A percentile compares a stretch with the other conserved stretches of the same genome.
These are phyloP conservation scores for Leptodactylus fuscus DNA, from an alignment of 2,113 vertebrate genomes.

Conservation along the genomic window DNA sequence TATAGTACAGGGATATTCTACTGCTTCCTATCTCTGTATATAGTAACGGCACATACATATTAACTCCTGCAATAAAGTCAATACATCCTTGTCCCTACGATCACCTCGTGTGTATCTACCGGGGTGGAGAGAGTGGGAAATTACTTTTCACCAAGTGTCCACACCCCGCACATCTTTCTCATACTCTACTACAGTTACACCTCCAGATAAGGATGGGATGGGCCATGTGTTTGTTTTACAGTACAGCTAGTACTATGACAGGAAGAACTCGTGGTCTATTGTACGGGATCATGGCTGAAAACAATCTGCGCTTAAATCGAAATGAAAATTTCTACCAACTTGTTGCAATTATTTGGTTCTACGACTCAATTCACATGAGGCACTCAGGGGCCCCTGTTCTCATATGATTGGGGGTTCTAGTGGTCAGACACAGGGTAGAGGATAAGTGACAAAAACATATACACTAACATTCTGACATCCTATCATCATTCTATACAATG, in stretches of 20 bases:
- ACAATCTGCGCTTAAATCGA: not conserved
- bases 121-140: not conserved
- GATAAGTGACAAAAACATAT: too few species aligned
- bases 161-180: constrained; percentile 19
- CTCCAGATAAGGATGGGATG: constrained; percentile 42
- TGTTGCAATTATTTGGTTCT: too few species aligned
- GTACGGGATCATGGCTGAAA: too few species aligned
- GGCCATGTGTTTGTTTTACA: constrained; percentile 31
- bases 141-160: not conserved
- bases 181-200: not conserved
- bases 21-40: not conserved
- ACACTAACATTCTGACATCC: too few species aligned
- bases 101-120: constrained; percentile 1
- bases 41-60: not conserved
- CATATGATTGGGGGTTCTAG: too few species aligned
- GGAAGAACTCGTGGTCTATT: not conserved
- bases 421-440: too few species aligned
- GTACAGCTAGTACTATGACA: not conserved
- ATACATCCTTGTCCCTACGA: not conserved
- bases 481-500: too few species aligned
- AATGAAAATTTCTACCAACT: not conserved
- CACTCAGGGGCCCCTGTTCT: too few species aligned
- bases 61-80: not conserved
- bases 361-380: too few species aligned
- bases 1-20: too few species aligned